Evolutionary conservation across 1,140 invertebrate genomes (phyloP).

Genomic region (Telenomus remus): DNA sequence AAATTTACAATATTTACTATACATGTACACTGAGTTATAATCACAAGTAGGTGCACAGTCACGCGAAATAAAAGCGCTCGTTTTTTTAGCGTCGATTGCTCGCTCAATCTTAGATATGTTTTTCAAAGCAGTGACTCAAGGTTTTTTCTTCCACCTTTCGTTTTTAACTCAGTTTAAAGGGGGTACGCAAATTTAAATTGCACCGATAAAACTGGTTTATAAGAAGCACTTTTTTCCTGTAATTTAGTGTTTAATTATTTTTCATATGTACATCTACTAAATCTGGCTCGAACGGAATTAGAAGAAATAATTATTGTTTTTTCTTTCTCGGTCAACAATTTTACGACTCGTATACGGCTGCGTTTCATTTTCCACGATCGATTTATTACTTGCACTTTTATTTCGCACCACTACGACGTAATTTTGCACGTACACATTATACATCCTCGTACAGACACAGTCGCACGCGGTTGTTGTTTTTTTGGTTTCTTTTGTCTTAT

Average conservation of each 20-base stretch:
- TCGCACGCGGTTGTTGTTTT: slow-evolving; percentile 34
- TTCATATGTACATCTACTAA: too few relatives aligned
- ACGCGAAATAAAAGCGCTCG: slow-evolving; percentile 20
- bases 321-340: too few relatives aligned
- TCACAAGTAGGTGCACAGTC: slow-evolving; percentile 35
- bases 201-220: too few relatives aligned
- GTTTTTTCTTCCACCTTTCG: too few relatives aligned
- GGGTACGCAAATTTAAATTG: too few relatives aligned
- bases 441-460: slow-evolving; percentile 18
- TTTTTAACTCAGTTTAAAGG: too few relatives aligned
- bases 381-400: slow-evolving; percentile 24
- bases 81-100: neutral
- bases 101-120: slow-evolving; percentile 33
- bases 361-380: too few relatives aligned
- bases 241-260: too few relatives aligned
- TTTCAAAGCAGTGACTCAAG: slow-evolving; percentile 4
- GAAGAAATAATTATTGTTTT: too few relatives aligned
- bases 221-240: too few relatives aligned
- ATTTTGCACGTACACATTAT: slow-evolving; percentile 24
- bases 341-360: too few relatives aligned
- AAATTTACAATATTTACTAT: slow-evolving; percentile 63
- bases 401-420: slow-evolving; percentile 63
- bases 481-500: slow-evolving; percentile 23
- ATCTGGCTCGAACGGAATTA: too few relatives aligned
- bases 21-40: slow-evolving; percentile 55